A percentile compares a stretch with the other conserved stretches of the same genome.
Evolutionary conservation across 35 echinoderm and acorn worm species (phyloP).

Genomic region (Diadema setosum): DNA sequence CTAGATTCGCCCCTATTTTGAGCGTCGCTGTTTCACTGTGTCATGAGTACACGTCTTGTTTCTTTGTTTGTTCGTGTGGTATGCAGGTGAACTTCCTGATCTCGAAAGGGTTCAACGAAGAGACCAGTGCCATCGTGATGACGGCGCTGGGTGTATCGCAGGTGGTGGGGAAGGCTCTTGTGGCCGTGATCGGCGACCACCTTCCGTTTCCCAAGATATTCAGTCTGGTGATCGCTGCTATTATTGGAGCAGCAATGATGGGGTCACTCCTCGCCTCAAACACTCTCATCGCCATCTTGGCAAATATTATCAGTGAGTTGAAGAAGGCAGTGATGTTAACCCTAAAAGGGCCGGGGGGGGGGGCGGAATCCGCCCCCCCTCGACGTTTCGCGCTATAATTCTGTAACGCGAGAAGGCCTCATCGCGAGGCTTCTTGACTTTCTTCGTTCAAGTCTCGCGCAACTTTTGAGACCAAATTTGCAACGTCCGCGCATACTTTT

Average conservation of each 20-base stretch:
- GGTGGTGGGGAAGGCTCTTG: not conserved
- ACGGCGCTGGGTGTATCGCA: not conserved
- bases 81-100: not conserved
- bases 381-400: too few species aligned
- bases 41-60: too few species aligned
- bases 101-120: not conserved
- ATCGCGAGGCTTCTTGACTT: too few species aligned
- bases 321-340: too few species aligned
- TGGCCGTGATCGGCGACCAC: not conserved
- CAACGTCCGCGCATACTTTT: too few species aligned
- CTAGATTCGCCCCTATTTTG: too few species aligned
- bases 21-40: too few species aligned
- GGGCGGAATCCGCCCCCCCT: too few species aligned
- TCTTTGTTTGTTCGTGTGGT: not conserved
- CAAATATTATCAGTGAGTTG: not conserved
- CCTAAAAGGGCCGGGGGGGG: too few species aligned
- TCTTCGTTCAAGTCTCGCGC: too few species aligned
- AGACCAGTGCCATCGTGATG: not conserved
- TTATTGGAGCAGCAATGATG: not conserved
- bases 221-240: not conserved
- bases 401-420: too few species aligned
- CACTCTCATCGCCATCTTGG: not conserved
- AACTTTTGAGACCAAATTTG: too few species aligned
- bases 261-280: not conserved
- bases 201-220: not conserved